Evolutionary conservation across 2,113 vertebrate genomes (phyloP), one percentile per base, ranked within the genome.

Genomic region (Amazona guildingii): DNA sequence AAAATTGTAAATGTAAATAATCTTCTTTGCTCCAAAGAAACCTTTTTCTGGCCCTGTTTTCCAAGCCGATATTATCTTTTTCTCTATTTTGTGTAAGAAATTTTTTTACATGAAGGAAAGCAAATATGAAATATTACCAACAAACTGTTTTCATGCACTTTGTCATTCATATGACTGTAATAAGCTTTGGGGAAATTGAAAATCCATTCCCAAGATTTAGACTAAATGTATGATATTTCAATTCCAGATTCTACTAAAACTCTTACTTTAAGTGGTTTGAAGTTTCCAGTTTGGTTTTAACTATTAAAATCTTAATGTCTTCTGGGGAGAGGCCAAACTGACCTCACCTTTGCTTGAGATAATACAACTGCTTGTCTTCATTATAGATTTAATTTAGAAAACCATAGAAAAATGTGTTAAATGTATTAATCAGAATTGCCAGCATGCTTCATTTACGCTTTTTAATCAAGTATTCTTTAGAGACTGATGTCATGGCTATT

Each of bases 391-490:
- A 67, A 83, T 94, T 93, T 91, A 80, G 87, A 92, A 94, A 94
- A 49, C 48, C 51, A 10, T 31, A 67, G 48, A 39, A 92, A 95
- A 41, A 62, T 83, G 54, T 86, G 94, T 57, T 74, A 93, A 85
- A 78, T 89, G n/a, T 76, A 78, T 96, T 95, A 95, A 91, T 81
- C 83, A 86, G 61, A 93, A 85, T 74, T 64, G 63, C 76, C 78
- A 91, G 82, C 59, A 77, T 95, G 63, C 31, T 95, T 87, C 85
- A 80, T 88, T 97, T 94, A 63, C 86, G 77, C 70, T 51, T 67
- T 92, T 86, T 83, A 95, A 91, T 96, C 93, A 95, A 95, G 57
- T 87, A n/a, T 93, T 95, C 46, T 88, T 81, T 83, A 93, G 90
- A 95, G 90, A 97, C 92, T 95, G 83, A 95, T 97, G 76, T 86